These are phyloP conservation scores for Cydia fagiglandana DNA, from an alignment of 1,140 invertebrate species.

Conservation along the genomic window DNA sequence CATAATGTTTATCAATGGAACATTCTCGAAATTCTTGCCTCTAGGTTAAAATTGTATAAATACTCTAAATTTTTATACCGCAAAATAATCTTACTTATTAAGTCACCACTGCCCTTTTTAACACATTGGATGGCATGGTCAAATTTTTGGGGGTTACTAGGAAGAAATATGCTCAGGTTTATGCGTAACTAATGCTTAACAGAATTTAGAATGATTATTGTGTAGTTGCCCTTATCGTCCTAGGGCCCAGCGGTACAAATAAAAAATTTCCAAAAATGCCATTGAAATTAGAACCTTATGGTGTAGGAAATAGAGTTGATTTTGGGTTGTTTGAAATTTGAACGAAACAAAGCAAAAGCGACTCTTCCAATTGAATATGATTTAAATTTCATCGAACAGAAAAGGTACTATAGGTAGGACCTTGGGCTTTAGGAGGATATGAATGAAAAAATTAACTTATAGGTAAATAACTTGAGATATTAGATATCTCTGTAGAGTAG, in stretches of 20 bases:
- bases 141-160: neutral
- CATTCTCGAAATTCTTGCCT: constrained; percentile 54
- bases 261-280: too few species aligned
- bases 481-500: neutral
- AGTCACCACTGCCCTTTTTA: constrained; percentile 13
- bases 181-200: neutral
- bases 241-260: too few species aligned
- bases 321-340: too few species aligned
- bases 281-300: too few species aligned
- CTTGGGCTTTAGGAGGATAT: too few species aligned
- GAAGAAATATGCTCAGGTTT: neutral
- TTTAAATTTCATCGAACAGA: too few species aligned
- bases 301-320: too few species aligned
- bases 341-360: too few species aligned
- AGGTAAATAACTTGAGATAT: neutral
- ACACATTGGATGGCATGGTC: constrained; percentile 1
- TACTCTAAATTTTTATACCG: constrained; percentile 50
- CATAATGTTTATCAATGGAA: constrained; percentile 51
- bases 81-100: constrained; percentile 22
- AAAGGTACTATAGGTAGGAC: too few species aligned
- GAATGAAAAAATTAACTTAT: too few species aligned
- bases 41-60: constrained; percentile 46
- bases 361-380: too few species aligned
- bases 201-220: neutral
- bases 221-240: too few species aligned